Evolutionary conservation across 37 sponge, comb jelly and placozoan genomes (phyloP).

Genomic region (Amphimedon queenslandica): DNA sequence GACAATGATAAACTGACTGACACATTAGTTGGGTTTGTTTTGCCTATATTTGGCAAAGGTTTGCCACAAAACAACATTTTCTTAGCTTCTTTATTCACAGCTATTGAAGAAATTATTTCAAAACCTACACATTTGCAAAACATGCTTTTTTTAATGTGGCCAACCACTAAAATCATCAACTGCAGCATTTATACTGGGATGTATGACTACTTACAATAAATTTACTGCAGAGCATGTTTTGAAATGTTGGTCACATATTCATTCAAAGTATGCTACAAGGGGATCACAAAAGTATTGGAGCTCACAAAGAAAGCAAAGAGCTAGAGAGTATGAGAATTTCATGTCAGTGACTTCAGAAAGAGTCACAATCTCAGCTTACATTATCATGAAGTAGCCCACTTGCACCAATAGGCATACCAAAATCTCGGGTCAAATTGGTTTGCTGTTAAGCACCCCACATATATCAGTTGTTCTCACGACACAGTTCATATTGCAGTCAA

Average conservation of each 20-base stretch:
- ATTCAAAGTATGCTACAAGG: constrained; percentile 1
- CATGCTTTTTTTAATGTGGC: constrained; percentile 30
- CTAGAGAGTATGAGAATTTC: constrained; percentile 27
- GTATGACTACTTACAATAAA: constrained; percentile 27
- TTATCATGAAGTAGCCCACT: background rate
- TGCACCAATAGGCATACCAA: constrained; percentile 2
- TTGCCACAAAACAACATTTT: constrained; percentile 18
- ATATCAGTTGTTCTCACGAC: constrained; percentile 17
- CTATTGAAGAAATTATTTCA: constrained; percentile 11
- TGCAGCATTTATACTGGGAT: constrained; percentile 25
- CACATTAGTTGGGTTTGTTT: constrained; percentile 25
- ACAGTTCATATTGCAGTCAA: constrained; percentile 39
- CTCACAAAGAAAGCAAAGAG: constrained; percentile 21
- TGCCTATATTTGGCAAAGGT: constrained; percentile 10
- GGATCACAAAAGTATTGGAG: constrained; percentile 22
- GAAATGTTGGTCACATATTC: constrained; percentile 12
- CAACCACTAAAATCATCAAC: constrained; percentile 14
- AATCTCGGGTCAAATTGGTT: constrained; percentile 16
- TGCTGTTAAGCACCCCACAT: constrained; percentile 4
- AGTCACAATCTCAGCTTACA: background rate
- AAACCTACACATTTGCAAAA: constrained; percentile 2
- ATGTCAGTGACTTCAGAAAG: background rate
- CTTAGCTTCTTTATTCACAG: constrained; percentile 12
- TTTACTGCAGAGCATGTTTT: constrained; percentile 19
- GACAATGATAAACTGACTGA: constrained; percentile 25